Conservation (phyloP, 2,888 invertebrate species). For the Calliphora vomitoria region DNA sequence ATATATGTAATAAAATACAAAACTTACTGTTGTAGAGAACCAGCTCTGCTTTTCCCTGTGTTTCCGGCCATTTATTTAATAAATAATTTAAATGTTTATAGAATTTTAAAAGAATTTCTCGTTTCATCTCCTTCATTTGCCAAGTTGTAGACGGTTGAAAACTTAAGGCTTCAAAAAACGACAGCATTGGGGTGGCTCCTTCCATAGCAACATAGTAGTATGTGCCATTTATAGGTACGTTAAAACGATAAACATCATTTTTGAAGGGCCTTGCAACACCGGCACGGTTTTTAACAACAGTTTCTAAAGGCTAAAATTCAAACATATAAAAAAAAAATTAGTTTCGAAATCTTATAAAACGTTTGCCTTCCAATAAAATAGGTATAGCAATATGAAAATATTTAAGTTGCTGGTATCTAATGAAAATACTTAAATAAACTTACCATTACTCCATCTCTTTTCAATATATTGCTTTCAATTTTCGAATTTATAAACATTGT, state of each 20-base stretch:
- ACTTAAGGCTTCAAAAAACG: constrained; percentile 80
- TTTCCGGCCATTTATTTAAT: constrained; percentile 78
- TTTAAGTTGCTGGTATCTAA: neutral
- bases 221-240: constrained; percentile 75
- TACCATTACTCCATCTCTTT: constrained; percentile 76
- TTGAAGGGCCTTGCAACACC: constrained; percentile 80
- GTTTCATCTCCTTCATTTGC: constrained; percentile 80
- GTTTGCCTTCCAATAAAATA: no score
- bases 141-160: constrained; percentile 77
- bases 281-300: constrained; percentile 78
- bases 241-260: constrained; percentile 81
- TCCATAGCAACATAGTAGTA: constrained; percentile 81
- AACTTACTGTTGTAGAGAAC: constrained; percentile 80
- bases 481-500: constrained; percentile 78
- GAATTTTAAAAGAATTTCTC: constrained; percentile 82
- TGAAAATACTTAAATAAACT: constrained; percentile 12
- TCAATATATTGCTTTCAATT: constrained; percentile 78
- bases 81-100: constrained; percentile 78
- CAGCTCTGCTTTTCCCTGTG: constrained; percentile 78
- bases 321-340: neutral
- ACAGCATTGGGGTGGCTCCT: constrained; percentile 82
- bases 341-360: no score
- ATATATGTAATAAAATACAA: neutral
- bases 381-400: no score
- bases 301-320: constrained; percentile 77